Conservation (phyloP, 1,140 invertebrate genomes). For the Cydia amplana region DNA sequence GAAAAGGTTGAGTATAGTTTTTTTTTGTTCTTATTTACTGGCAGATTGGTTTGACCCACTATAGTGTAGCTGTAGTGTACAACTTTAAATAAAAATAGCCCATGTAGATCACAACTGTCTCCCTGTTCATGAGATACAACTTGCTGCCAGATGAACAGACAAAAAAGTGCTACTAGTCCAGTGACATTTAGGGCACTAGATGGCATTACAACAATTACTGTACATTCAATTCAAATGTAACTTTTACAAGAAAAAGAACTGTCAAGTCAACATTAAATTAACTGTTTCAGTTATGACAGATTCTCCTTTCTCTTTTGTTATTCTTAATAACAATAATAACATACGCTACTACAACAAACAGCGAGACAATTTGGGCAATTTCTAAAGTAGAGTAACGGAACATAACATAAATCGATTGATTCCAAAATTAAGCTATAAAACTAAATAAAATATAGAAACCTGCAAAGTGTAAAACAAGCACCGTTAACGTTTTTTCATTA, state of each 20-base stretch:
- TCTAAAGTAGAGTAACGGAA: slow-evolving; percentile 4
- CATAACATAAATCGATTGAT: background rate
- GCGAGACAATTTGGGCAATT: background rate
- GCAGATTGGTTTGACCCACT: too few species aligned
- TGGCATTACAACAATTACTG: too few species aligned
- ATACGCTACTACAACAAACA: background rate
- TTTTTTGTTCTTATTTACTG: too few species aligned
- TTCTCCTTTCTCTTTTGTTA: slow-evolving; percentile 1
- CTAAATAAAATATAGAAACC: background rate
- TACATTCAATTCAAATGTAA: too few species aligned
- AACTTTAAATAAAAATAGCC: too few species aligned
- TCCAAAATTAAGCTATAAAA: background rate
- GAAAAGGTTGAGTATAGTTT: too few species aligned
- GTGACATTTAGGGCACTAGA: background rate
- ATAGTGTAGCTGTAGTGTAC: too few species aligned
- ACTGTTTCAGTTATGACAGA: background rate
- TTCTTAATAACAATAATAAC: too few species aligned
- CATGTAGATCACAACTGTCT: background rate
- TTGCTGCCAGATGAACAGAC: background rate
- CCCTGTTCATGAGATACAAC: background rate
- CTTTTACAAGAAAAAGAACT: background rate
- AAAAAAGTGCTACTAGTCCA: background rate
- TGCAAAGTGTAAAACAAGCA: background rate
- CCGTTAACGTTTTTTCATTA: background rate
- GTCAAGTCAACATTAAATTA: background rate